Evolutionary conservation across 2,113 vertebrate species (phyloP).

Genomic region (Dryoscopus gambensis): DNA sequence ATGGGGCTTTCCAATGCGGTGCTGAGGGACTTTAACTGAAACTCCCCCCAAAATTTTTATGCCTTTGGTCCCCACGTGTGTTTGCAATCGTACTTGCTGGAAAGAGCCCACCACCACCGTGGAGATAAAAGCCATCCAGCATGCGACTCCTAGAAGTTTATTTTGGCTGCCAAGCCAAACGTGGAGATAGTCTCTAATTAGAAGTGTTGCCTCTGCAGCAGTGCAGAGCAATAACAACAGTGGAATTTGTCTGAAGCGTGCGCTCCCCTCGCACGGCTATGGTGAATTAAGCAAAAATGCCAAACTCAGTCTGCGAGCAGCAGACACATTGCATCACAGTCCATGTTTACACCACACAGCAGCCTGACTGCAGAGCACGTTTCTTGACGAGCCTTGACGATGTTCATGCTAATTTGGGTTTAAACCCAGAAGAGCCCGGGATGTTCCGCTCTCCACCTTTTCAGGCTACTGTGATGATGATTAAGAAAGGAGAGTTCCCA

Average conservation of each 20-base stretch:
- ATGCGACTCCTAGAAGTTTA: background rate
- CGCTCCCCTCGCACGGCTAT: background rate
- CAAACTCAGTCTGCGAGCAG: background rate
- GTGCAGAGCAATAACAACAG: background rate
- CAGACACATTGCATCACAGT: background rate
- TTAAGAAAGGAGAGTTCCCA: background rate
- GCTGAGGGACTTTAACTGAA: background rate
- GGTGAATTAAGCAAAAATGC: constrained; percentile 36
- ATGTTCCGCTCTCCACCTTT: background rate
- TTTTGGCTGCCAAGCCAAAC: constrained; percentile 43
- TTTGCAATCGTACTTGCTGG: background rate
- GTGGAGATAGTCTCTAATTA: constrained; percentile 6
- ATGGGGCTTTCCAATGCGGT: background rate
- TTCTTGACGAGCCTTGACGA: background rate
- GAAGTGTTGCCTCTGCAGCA: background rate
- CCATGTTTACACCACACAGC: background rate
- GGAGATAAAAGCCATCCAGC: background rate
- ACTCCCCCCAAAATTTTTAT: background rate
- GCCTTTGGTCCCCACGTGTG: background rate
- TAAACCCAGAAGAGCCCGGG: background rate
- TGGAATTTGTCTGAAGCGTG: background rate
- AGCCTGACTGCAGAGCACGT: background rate
- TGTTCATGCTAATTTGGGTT: background rate
- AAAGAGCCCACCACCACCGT: background rate
- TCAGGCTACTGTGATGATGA: background rate